phyloP scores from a whole-genome alignment of 1,140 invertebrate genomes.

The Zaprionus africanus region DNA sequence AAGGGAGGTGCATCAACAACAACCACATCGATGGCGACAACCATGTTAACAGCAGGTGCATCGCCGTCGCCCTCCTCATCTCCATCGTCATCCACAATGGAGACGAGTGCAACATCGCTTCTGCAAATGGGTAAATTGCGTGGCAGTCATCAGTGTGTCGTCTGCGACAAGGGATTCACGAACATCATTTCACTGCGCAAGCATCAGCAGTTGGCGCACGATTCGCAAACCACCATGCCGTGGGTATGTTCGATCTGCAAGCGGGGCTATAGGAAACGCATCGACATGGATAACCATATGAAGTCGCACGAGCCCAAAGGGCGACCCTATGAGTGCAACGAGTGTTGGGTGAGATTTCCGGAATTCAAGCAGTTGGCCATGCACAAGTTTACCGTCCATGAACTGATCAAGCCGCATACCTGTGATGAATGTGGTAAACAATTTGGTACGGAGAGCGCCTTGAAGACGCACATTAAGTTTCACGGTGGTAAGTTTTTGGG shows the following conservation, averaged over 20 bases:
- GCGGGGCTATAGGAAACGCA: conserved; percentile 76
- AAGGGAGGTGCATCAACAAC: background rate
- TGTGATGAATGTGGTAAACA: conserved; percentile 80
- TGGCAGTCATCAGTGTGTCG: conserved; percentile 63
- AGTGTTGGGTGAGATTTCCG: conserved; percentile 75
- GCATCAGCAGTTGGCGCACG: conserved; percentile 74
- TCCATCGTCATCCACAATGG: conserved; percentile 66
- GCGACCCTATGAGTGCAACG: conserved; percentile 74
- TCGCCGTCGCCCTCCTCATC: conserved; percentile 65
- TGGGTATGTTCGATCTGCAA: conserved; percentile 77
- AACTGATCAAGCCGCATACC: conserved; percentile 73
- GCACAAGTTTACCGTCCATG: conserved; percentile 79
- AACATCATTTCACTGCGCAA: conserved; percentile 75
- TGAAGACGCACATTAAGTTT: conserved; percentile 84
- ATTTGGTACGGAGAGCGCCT: conserved; percentile 81
- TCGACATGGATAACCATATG: conserved; percentile 79
- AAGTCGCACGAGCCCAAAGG: conserved; percentile 78
- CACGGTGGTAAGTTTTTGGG: conserved; percentile 82
- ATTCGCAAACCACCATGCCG: conserved; percentile 69
- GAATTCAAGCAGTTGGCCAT: conserved; percentile 73
- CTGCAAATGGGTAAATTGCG: conserved; percentile 56
- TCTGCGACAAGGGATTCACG: conserved; percentile 74
- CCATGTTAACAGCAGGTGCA: conserved; percentile 22
- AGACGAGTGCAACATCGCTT: conserved; percentile 14
- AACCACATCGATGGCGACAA: conserved; percentile 12